These are phyloP conservation scores for Drosophila trapezifrons DNA, from an alignment of 1,140 invertebrate genomes.

Conservation along the genomic window DNA sequence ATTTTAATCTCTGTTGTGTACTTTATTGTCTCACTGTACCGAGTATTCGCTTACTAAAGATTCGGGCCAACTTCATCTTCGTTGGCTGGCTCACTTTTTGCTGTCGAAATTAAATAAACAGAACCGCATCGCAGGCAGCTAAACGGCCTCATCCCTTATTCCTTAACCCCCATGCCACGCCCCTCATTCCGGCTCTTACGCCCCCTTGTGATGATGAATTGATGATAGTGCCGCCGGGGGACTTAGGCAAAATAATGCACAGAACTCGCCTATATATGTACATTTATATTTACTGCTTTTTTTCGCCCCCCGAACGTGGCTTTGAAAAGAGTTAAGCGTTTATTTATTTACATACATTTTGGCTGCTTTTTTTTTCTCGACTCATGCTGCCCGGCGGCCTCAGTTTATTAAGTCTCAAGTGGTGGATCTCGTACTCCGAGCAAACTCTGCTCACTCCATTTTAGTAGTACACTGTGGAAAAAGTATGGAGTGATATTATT, in stretches of 20 bases:
- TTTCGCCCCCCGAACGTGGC: slow-evolving; percentile 61
- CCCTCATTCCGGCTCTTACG: neutral
- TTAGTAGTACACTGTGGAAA: slow-evolving; percentile 1
- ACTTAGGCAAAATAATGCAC: slow-evolving; percentile 60
- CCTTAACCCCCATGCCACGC: neutral
- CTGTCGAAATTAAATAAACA: slow-evolving; percentile 73
- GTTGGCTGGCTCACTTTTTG: slow-evolving; percentile 32
- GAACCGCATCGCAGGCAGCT: slow-evolving; percentile 36
- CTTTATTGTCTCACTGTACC: neutral
- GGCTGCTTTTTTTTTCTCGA: slow-evolving; percentile 27
- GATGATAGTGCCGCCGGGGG: slow-evolving; percentile 71
- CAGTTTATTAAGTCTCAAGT: slow-evolving; percentile 81
- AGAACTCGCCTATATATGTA: slow-evolving; percentile 25
- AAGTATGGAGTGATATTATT: too few relatives aligned
- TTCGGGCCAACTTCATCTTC: slow-evolving; percentile 28
- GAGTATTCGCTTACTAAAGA: neutral
- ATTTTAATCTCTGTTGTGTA: neutral
- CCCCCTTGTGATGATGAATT: slow-evolving; percentile 77
- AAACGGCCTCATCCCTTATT: slow-evolving; percentile 24
- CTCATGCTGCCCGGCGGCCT: slow-evolving; percentile 50
- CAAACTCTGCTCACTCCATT: slow-evolving; percentile 11
- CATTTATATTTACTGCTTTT: slow-evolving; percentile 18
- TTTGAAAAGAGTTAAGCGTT: slow-evolving; percentile 80
- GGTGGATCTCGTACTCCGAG: slow-evolving; percentile 27
- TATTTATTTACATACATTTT: slow-evolving; percentile 78